Percentiles rank a stretch among this genome's conserved stretches.
Conservation (phyloP, 2,113 vertebrate species). For the Grammomys dolichurus region DNA sequence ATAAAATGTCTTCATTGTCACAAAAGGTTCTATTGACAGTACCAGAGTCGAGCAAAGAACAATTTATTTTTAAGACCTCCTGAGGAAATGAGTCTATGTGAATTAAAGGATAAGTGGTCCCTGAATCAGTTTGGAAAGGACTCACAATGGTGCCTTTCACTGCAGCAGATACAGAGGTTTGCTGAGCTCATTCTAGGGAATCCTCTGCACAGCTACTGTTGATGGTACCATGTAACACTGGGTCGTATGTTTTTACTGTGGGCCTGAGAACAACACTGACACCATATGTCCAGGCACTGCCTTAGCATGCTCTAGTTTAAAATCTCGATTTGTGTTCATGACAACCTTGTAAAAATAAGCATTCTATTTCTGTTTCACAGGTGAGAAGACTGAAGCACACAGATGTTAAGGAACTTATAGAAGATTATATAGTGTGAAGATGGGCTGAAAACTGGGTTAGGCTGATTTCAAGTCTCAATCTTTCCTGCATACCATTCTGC, state of each 20-base stretch:
- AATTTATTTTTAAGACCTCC: not conserved
- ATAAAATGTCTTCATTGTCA: not conserved
- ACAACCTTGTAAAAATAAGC: slow-evolving; percentile 41
- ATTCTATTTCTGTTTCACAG: slow-evolving; percentile 51
- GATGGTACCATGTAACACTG: not conserved
- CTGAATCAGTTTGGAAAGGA: not conserved
- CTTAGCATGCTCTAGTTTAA: slow-evolving; percentile 43
- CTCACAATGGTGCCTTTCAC: not conserved
- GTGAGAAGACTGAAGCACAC: slow-evolving; percentile 62
- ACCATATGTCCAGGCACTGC: not conserved
- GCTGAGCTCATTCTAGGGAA: not conserved
- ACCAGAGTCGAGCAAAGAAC: not conserved
- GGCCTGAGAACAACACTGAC: not conserved
- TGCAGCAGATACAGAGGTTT: not conserved
- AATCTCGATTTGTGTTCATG: slow-evolving; percentile 54
- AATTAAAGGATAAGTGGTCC: not conserved
- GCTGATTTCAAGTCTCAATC: slow-evolving; percentile 35
- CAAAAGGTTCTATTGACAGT: not conserved
- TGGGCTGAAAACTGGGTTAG: slow-evolving; percentile 35
- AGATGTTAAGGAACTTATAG: slow-evolving; percentile 44
- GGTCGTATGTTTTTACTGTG: not conserved
- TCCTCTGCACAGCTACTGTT: not conserved
- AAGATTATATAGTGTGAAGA: slow-evolving; percentile 24
- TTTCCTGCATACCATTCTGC: not conserved
- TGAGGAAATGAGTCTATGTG: not conserved